Conservation (phyloP, 92 coral and sea anemone species). For the Porites cylindrica region DNA sequence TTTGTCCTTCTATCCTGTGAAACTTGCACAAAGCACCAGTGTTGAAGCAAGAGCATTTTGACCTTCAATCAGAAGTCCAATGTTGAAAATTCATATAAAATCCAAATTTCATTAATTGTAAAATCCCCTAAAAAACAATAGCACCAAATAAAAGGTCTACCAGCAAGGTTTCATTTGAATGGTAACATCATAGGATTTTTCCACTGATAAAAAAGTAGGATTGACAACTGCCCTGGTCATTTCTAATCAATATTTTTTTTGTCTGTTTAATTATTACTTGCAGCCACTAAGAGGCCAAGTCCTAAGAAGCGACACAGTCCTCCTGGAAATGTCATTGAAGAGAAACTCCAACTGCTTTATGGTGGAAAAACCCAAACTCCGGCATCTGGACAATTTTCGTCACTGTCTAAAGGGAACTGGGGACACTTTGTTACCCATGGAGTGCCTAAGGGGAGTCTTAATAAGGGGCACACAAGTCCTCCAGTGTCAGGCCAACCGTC, state of each 20-base stretch:
- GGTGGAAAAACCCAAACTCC: constrained; percentile 33
- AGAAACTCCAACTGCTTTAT: constrained; percentile 57
- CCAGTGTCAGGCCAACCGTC: constrained; percentile 59
- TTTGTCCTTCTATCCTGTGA: too few relatives aligned
- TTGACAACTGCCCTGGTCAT: not conserved
- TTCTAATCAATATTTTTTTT: too few relatives aligned
- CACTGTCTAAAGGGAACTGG: constrained; percentile 10
- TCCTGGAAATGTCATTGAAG: constrained; percentile 57
- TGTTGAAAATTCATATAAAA: too few relatives aligned
- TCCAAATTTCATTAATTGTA: too few relatives aligned
- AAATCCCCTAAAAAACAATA: too few relatives aligned
- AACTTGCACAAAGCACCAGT: too few relatives aligned
- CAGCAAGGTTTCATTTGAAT: too few relatives aligned
- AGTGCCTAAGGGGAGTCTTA: constrained; percentile 35
- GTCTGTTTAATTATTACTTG: not conserved
- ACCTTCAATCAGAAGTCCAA: too few relatives aligned
- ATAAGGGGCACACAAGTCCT: constrained; percentile 59
- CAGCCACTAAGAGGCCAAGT: constrained; percentile 22
- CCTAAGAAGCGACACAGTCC: constrained; percentile 35
- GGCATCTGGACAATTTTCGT: constrained; percentile 29
- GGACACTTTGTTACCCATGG: constrained; percentile 12
- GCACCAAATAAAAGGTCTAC: too few relatives aligned
- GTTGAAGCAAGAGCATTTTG: too few relatives aligned
- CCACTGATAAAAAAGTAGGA: too few relatives aligned
- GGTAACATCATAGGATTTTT: too few relatives aligned